Evolutionary conservation across 2,888 invertebrate species (phyloP), one percentile per base, ranked within the genome.

Genomic region (Eugnorisma glareosa): DNA sequence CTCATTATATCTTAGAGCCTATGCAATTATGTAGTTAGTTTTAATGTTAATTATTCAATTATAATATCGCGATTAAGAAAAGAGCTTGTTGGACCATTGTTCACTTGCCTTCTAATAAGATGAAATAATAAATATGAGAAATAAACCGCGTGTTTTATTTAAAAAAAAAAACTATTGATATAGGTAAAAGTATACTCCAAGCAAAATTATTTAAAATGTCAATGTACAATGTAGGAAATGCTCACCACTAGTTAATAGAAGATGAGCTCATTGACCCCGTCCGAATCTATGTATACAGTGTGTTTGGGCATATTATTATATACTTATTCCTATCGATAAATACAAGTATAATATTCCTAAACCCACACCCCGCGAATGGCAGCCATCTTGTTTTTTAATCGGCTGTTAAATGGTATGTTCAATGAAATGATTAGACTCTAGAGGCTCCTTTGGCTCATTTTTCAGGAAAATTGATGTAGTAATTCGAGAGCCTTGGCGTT

Each of bases 81-180:
- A 91, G 94, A 95, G 96, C 95, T 95, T 94, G 96, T 92, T 93
- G 96, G 94, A 96, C 96, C 94, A 93, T 95, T 95, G 96, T 96
- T 96, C 96, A 95, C 96, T 92, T 92, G 96, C 94, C 93, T 94
- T 94, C 89, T 92, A 89, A 89, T 92, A 93, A 92, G 90, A 90
- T 89, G 79, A 80, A 89, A 89, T 77, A 82, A 82, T 77, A 73
- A 83, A 43, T 57, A 81, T 37, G 28, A 78, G 73, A 73, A 70
- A 45, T 37, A 54, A 71, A 28, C 21, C 64, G 11, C 10, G 63
- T 18, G 71, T 89, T 86, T 88, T 37, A 85, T 79, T 86, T 76
- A 3, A 0, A 18, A 13, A n/a, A 45, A 54, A 13, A n/a, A 45
- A 54, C 18, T 5, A 11, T 28, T 15, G 2, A 11, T 45, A 37